These are phyloP conservation scores for Coptodon rendalli DNA, from an alignment of 2,113 vertebrate species.

Conservation along the genomic window DNA sequence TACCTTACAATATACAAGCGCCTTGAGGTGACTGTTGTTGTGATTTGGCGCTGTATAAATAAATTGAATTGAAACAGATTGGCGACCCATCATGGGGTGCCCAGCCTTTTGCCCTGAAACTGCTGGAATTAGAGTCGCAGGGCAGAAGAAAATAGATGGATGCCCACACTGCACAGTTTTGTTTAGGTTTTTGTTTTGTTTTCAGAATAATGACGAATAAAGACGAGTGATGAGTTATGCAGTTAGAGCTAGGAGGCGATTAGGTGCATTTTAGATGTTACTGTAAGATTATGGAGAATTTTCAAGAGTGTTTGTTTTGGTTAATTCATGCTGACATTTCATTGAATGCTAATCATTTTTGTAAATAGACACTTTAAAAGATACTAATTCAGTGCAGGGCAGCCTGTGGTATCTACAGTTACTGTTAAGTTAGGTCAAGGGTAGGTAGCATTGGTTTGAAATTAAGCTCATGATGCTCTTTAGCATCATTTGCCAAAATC, in stretches of 20 bases:
- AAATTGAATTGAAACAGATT: background rate
- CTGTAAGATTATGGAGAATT: background rate
- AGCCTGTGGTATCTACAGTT: background rate
- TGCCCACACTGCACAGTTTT: background rate
- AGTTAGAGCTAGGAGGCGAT: background rate
- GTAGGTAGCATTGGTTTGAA: fast-evolving
- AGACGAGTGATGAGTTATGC: background rate
- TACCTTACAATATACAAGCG: background rate
- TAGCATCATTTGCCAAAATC: background rate
- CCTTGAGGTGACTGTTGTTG: background rate
- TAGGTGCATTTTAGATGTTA: background rate
- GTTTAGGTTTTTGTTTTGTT: background rate
- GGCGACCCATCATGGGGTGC: background rate
- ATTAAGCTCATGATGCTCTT: background rate
- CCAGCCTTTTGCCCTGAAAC: background rate
- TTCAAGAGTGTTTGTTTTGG: background rate
- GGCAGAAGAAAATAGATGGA: background rate
- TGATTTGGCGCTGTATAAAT: background rate
- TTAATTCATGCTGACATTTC: background rate
- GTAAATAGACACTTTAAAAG: background rate
- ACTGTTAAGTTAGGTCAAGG: background rate
- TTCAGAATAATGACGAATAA: background rate
- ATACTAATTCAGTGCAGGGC: background rate
- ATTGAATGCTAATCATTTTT: background rate
- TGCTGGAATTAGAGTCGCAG: background rate